Evolutionary conservation across 2,888 invertebrate species (phyloP), one percentile per base, ranked within the genome.

Genomic region (Lasioglossum leucozonium): DNA sequence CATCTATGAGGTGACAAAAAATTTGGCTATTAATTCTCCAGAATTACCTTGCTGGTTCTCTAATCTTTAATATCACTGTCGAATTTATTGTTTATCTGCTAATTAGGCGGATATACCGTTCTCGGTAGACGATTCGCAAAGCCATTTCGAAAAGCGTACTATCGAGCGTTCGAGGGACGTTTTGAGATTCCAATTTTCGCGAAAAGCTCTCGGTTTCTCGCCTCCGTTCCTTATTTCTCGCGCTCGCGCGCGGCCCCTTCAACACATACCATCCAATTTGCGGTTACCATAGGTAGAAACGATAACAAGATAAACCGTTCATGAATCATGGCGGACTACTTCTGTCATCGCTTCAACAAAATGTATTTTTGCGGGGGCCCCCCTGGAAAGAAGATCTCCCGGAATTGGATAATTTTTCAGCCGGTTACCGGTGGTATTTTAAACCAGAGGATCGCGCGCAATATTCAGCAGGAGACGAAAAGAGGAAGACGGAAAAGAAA

Each of bases 401-500:
- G 74, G 82, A 87, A 91, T 89, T 88, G 91, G 89, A 90, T 90
- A 86, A 91, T 90, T 89, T 91, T 88, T 89, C 87, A 84, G 80
- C 67, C 81, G 77, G 79, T 76, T 69, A n/a, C 37, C 37, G 34
- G 51, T 44, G 67, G 16, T 44, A 77, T 72, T 81, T 77, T 82
- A 76, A 69, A 42, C 11, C 69, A 55, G 55, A 58, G 51, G 58
- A 62, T 16, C 18, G 73, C 37, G 73, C 37, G 37, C 58, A 44
- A 75, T 42, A 72, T 81, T 67, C 51, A 22, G 72, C n/a, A 77
- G 4, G 40, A 42, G 34, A 37, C 55, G 34, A 55, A n/a, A n/a
- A n/a, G 80, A 84, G 76, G 77, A 81, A 67, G 77, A 84, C 51
- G 67, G 72, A 79, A 82, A 79, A 72, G 42, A 78, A 78, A 78